Percentiles rank a stretch among this genome's conserved stretches.
Conservation (phyloP, 2,888 invertebrate species). For the Eupithecia insigniata region DNA sequence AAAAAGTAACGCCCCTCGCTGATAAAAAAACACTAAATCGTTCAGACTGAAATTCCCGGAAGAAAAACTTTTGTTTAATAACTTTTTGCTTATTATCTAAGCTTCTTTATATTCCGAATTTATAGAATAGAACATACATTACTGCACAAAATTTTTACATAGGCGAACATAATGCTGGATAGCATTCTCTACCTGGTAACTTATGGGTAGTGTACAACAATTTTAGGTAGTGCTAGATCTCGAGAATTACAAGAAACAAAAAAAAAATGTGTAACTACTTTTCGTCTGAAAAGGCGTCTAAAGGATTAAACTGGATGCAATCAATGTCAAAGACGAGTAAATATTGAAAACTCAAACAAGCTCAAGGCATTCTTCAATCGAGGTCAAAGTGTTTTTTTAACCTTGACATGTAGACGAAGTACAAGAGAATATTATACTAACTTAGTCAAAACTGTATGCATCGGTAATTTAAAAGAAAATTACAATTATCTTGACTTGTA, state of each 20-base stretch:
- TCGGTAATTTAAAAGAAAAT: too few species aligned
- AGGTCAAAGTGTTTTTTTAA: neutral
- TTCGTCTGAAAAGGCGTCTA: neutral
- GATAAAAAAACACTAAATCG: neutral
- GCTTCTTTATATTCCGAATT: neutral
- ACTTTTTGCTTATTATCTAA: neutral
- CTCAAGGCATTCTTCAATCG: neutral
- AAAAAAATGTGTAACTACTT: too few species aligned
- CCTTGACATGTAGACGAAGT: neutral
- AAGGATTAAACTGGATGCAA: neutral
- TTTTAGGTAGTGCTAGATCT: too few species aligned
- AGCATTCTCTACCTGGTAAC: too few species aligned
- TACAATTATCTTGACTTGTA: too few species aligned
- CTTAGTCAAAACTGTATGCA: too few species aligned
- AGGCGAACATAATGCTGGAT: too few species aligned
- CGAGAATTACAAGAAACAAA: too few species aligned
- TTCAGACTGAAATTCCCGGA: neutral
- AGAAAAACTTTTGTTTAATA: neutral
- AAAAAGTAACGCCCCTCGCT: neutral
- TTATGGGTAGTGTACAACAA: too few species aligned
- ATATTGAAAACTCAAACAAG: neutral
- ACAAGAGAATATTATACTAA: neutral
- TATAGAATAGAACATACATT: too few species aligned
- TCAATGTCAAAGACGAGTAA: conserved; percentile 1
- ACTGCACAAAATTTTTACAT: too few species aligned